Conservation (phyloP, 2,888 invertebrate genomes). For the Yponomeuta evonymella region DNA sequence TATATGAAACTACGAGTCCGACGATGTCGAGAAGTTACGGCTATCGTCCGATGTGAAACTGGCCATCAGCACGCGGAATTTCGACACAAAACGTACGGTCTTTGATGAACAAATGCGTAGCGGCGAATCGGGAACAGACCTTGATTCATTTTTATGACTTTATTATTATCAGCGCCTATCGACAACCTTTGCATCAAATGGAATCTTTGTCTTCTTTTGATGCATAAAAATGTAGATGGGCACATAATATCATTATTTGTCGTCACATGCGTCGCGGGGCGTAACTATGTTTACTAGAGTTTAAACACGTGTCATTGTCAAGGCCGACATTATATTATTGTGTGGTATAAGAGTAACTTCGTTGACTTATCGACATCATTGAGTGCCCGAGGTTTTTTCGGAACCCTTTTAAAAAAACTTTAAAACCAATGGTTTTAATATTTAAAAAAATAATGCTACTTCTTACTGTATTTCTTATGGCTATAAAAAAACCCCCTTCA, state of each 20-base stretch:
- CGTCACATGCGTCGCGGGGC: background rate
- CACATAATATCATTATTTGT: background rate
- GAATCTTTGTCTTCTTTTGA: background rate
- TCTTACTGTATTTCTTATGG: no score
- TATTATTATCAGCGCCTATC: background rate
- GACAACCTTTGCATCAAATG: constrained; percentile 1
- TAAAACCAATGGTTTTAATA: no score
- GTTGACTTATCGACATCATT: no score
- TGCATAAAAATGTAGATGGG: background rate
- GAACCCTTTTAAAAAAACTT: no score
- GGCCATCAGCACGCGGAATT: constrained; percentile 36
- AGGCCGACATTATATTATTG: constrained; percentile 14
- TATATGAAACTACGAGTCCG: no score
- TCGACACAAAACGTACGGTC: constrained; percentile 31
- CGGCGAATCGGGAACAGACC: background rate
- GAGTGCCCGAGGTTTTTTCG: no score
- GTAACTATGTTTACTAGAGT: background rate
- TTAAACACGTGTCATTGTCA: constrained; percentile 20
- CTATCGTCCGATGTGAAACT: no score
- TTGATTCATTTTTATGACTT: background rate
- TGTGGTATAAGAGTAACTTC: background rate
- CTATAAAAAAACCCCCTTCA: no score
- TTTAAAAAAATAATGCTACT: no score
- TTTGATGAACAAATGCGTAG: background rate
- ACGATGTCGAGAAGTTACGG: no score